These are phyloP conservation scores for Rissa tridactyla DNA, from an alignment of 2,113 vertebrate species.

Conservation along the genomic window DNA sequence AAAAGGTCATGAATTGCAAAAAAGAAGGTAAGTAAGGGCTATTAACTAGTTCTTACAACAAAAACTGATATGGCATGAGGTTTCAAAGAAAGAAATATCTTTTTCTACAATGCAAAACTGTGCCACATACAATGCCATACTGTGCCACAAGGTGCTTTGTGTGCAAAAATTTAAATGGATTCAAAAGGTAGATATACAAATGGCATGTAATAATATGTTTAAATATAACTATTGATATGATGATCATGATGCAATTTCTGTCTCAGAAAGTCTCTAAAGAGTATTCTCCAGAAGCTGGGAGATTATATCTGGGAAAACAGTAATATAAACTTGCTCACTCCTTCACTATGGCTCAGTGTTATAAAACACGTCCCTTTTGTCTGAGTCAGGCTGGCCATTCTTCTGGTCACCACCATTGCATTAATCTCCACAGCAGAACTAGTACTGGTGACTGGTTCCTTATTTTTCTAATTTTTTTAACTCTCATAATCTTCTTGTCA, in stretches of 20 bases:
- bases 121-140: not conserved
- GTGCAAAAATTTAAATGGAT: not conserved
- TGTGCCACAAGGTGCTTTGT: not conserved
- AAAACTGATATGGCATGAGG: not conserved
- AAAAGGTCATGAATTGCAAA: not conserved
- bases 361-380: not conserved
- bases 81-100: not conserved
- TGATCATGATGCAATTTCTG: not conserved
- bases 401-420: not conserved
- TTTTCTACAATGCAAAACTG: not conserved
- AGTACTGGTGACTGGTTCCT: not conserved
- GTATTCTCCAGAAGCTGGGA: not conserved
- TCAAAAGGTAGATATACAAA: not conserved
- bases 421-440: not conserved
- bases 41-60: not conserved
- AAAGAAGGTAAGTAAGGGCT: not conserved
- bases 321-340: not conserved
- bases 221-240: not conserved
- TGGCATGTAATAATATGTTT: not conserved
- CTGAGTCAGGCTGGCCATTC: not conserved
- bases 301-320: not conserved
- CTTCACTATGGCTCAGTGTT: not conserved
- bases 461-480: not conserved
- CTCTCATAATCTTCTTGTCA: constrained; percentile 40
- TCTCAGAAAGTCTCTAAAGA: not conserved